Evolutionary conservation across 2,113 vertebrate species (phyloP), one percentile per base, ranked within the genome.

Genomic region (Colinus virginianus): DNA sequence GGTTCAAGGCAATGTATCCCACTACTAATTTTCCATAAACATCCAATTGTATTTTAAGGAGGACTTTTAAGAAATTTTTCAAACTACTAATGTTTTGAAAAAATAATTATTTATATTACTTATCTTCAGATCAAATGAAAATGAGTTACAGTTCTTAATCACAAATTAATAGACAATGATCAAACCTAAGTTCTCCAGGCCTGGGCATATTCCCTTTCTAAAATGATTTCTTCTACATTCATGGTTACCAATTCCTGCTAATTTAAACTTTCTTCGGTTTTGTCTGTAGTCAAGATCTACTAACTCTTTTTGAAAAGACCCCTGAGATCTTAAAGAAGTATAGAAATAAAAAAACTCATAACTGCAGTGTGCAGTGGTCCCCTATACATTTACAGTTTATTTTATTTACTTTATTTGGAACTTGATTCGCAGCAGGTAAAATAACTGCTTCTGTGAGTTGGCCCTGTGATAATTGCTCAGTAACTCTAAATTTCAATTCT

Each of bases 401-500:
- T 23, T 71, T 19, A 74, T 28, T 64, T 11, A 1, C 56, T 55
- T 81, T 56, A 42, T 36, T 63, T 55, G 26, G 42, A 76, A 40
- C 16, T 48, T 58, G 28, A 15, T 53, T 32, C n/a, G 32, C 40
- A 58, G 14, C 16, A 74, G 12, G 7, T 78, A 6, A 49, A 77
- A 14, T 67, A 36, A 48, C 19, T 58, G 7, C 11, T 75, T 55
- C 34, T 75, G 26, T 20, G 38, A 17, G 16, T 94, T 10, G 1
- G 30, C 42, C 49, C 34, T 69, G 5, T 32, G 34, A 10, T 42
- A 51, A 2, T 10, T 63, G 22, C 45, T 46, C 87, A 22, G 51
- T 95, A 78, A 92, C 53, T 64, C 74, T 28, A 32, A 49, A 9
- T 87, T 82, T 74, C 71, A 11, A 56, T 95, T 97, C 96, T 77